phyloP scores from a whole-genome alignment of 64 coral and sea anemone genomes.

The Porites australiensis region DNA sequence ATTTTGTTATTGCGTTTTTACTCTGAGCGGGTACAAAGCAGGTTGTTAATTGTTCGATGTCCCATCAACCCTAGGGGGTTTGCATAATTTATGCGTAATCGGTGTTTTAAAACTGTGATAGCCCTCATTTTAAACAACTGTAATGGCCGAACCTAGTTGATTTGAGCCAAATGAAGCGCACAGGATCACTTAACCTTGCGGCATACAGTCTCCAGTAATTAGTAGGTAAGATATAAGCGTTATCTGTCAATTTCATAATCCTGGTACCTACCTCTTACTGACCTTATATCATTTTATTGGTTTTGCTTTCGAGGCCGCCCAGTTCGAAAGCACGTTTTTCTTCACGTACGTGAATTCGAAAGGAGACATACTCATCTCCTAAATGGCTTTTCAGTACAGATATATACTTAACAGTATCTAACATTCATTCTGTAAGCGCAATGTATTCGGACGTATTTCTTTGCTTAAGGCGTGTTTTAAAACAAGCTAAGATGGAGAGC shows the following conservation, averaged over 20 bases:
- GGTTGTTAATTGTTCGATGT: constrained; percentile 22
- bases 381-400: too few relatives aligned
- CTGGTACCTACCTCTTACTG: neutral
- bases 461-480: too few relatives aligned
- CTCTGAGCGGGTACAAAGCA: constrained; percentile 2
- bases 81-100: constrained; percentile 41
- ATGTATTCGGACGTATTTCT: too few relatives aligned
- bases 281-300: neutral
- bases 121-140: neutral
- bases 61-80: constrained; percentile 30
- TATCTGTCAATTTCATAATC: neutral
- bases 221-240: neutral
- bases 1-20: neutral
- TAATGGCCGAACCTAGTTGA: constrained; percentile 12
- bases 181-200: constrained; percentile 25
- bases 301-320: neutral
- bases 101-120: constrained; percentile 16
- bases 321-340: too few relatives aligned
- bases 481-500: too few relatives aligned
- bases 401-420: too few relatives aligned
- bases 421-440: too few relatives aligned
- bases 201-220: neutral
- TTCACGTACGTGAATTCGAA: too few relatives aligned
- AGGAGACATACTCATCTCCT: too few relatives aligned
- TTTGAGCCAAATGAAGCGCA: constrained; percentile 32